Base-by-base conservation (phyloP, 1,140 invertebrate genomes). In the Pseudachorutes palmiensis region DNA sequence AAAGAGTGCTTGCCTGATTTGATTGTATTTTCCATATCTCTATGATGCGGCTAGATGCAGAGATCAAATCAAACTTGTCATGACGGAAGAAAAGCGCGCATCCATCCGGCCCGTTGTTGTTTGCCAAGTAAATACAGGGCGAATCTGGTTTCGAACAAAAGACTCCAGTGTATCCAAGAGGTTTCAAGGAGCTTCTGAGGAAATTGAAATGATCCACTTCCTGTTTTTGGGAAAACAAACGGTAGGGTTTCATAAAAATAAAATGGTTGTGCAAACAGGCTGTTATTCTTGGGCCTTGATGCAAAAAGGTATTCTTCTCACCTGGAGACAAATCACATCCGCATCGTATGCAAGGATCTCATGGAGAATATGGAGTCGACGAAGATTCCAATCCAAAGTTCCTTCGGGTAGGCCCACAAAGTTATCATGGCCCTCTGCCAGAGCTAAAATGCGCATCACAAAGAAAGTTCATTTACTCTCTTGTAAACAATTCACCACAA, bases 81-180 rank as follows among this genome's bases (percentile, higher is more conserved):
- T 79, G 80, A 49, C 82, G 80, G 75, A 84, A 89, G 76, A 91
- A 91, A 28, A 91, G 81, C 1, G 88, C 88, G 76, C 88, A 91
- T 2, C 89, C 89, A 78, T 91, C 89, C 0, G 89, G 88, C 1
- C 89, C 59, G 71, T 86, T 87, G 74, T 89, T 89, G 48, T 83
- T 83, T 64, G 83, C 77, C 48, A 88, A 82, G 72, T 89, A 88
- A 22, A 89, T 77, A 76, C 88, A 90, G 0, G 88, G 88, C 0
- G 88, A 90, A 74, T 90, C 86, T 0, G 88, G 88, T 77, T 91
- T 91, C 0, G 87, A 87, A 73, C 84, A 85, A 77, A 90, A 91
- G 58, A 83, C 81, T 2, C 88, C 89, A 0, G 76, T 75, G 75
- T 88, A 91, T 1, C 88, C 87, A 73, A 87, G 81, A 22, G 81